phyloP scores from a whole-genome alignment of 2,888 invertebrate genomes.

The Sycophila texana region DNA sequence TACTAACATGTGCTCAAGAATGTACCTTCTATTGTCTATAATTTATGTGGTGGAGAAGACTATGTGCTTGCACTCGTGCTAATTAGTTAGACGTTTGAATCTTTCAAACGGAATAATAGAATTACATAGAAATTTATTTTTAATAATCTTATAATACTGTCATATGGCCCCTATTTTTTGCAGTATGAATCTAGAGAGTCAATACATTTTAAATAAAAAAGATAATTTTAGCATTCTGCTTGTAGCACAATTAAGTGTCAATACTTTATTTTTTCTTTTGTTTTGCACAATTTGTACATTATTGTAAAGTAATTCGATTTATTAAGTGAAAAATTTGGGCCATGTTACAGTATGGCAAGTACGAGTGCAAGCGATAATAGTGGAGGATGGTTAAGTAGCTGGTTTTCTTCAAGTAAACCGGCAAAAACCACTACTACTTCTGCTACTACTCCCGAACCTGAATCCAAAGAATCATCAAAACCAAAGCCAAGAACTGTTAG shows the following conservation, averaged over 20 bases:
- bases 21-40: neutral
- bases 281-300: conserved; percentile 46
- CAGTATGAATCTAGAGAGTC: conserved; percentile 34
- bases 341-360: conserved; percentile 72
- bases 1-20: conserved; percentile 5
- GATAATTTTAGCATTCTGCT: conserved; percentile 22
- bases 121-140: conserved; percentile 28
- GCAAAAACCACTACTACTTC: conserved; percentile 62
- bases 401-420: conserved; percentile 76
- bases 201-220: conserved; percentile 18
- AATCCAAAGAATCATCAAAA: conserved; percentile 65
- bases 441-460: conserved; percentile 63
- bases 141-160: conserved; percentile 61
- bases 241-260: conserved; percentile 26
- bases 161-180: conserved; percentile 71
- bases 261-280: conserved; percentile 35
- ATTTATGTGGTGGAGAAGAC: neutral
- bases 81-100: conserved; percentile 13
- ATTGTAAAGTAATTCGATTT: conserved; percentile 28
- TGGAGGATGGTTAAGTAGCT: conserved; percentile 81
- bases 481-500: conserved; percentile 74
- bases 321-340: conserved; percentile 69
- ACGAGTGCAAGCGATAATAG: conserved; percentile 66
- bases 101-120: conserved; percentile 24
- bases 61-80: conserved; percentile 52